A percentile compares a stretch with the other conserved stretches of the same genome.
Conservation (phyloP, 2,113 vertebrate species). For the Dicentrarchus labrax region DNA sequence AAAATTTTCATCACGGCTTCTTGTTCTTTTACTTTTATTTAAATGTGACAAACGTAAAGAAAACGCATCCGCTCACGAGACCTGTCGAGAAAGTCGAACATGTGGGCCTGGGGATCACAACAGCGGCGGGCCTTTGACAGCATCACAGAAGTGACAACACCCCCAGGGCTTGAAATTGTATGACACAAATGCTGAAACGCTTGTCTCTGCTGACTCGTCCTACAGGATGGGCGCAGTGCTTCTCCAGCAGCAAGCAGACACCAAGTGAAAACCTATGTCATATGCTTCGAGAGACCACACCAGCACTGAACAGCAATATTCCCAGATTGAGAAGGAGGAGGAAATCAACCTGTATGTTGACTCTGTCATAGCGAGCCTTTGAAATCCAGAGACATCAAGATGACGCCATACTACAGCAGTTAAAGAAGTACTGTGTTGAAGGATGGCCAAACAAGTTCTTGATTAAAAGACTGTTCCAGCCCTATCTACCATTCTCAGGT, state of each 20-base stretch:
- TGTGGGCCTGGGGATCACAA: neutral
- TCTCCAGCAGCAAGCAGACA: neutral
- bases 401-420: neutral
- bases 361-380: neutral
- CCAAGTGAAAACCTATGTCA: neutral
- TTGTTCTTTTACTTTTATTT: no score
- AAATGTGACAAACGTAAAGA: neutral
- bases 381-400: neutral
- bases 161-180: neutral
- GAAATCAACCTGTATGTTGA: neutral
- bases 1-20: no score
- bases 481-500: no score
- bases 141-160: neutral
- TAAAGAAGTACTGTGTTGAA: neutral
- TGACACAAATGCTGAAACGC: neutral
- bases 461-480: neutral
- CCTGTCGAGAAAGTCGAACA: neutral
- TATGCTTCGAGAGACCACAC: neutral
- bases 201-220: neutral
- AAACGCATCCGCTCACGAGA: neutral
- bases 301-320: neutral
- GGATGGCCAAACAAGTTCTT: neutral
- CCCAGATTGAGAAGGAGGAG: neutral
- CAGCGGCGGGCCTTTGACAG: neutral
- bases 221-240: neutral